A percentile compares a stretch with the other conserved stretches of the same genome.
These are phyloP conservation scores for Fragum fragum DNA, from an alignment of 2,888 invertebrate species.

Conservation along the genomic window DNA sequence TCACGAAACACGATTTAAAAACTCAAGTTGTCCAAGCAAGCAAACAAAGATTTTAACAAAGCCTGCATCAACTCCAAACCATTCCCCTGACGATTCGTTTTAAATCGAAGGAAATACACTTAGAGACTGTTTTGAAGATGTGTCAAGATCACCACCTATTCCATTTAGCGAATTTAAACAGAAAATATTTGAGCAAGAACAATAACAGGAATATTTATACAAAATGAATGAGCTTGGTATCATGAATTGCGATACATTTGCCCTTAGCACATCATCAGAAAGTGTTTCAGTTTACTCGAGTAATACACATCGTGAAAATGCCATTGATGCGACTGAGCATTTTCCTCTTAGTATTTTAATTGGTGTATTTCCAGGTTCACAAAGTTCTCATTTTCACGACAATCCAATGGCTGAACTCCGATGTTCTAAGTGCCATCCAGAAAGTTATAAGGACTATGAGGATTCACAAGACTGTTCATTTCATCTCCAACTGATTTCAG, in stretches of 20 bases:
- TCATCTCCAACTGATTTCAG: background rate
- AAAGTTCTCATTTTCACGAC: background rate
- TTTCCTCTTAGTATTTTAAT: conserved; percentile 6
- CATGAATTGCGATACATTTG: background rate
- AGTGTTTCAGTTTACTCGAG: background rate
- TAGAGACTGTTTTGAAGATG: background rate
- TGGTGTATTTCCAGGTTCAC: conserved; percentile 2
- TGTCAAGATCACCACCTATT: background rate
- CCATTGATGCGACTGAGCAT: background rate
- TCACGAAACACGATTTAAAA: conserved; percentile 3
- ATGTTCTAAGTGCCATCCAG: conserved; percentile 4
- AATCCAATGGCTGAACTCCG: conserved; percentile 4
- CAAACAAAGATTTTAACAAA: background rate
- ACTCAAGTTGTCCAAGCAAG: background rate
- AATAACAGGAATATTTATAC: background rate
- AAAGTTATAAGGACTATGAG: conserved; percentile 25
- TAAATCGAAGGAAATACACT: background rate
- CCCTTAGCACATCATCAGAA: background rate
- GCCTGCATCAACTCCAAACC: background rate
- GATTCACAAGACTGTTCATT: background rate
- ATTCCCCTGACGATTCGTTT: background rate
- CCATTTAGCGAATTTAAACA: background rate
- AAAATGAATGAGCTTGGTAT: background rate
- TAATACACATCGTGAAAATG: background rate
- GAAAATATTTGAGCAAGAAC: background rate